Conservation (phyloP, 1,140 invertebrate species). For the Cylas formicarius region DNA sequence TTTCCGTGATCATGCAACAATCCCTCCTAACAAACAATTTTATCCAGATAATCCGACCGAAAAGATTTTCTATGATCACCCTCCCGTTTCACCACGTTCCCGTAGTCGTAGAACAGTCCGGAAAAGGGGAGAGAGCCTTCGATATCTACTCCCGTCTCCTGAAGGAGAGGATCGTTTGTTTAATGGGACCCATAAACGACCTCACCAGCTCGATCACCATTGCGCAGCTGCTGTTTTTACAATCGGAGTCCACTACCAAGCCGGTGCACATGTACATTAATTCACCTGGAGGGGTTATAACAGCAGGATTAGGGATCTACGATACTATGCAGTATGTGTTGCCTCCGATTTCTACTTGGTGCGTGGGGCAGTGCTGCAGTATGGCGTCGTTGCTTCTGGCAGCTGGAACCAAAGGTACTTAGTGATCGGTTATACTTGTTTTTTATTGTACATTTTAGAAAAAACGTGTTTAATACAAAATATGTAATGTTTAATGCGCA, state of each 20-base stretch:
- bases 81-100: constrained; percentile 48
- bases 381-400: constrained; percentile 93
- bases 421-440: too few relatives aligned
- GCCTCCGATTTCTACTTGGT: constrained; percentile 68
- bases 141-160: constrained; percentile 78
- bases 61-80: constrained; percentile 11
- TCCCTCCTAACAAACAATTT: too few relatives aligned
- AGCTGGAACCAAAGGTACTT: constrained; percentile 58
- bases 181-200: constrained; percentile 72
- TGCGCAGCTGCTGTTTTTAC: constrained; percentile 75
- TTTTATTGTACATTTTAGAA: too few relatives aligned
- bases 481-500: too few relatives aligned
- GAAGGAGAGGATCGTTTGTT: constrained; percentile 74
- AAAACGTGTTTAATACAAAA: too few relatives aligned
- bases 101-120: constrained; percentile 75
- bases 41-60: too few relatives aligned
- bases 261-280: constrained; percentile 75
- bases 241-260: constrained; percentile 65
- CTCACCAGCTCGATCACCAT: constrained; percentile 69
- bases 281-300: constrained; percentile 57
- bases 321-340: constrained; percentile 74
- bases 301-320: constrained; percentile 68
- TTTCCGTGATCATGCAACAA: too few relatives aligned
- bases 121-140: constrained; percentile 70
- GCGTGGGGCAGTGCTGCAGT: constrained; percentile 92